Evolutionary conservation across 2,113 vertebrate species (phyloP).

Genomic region (Tachycineta bicolor): DNA sequence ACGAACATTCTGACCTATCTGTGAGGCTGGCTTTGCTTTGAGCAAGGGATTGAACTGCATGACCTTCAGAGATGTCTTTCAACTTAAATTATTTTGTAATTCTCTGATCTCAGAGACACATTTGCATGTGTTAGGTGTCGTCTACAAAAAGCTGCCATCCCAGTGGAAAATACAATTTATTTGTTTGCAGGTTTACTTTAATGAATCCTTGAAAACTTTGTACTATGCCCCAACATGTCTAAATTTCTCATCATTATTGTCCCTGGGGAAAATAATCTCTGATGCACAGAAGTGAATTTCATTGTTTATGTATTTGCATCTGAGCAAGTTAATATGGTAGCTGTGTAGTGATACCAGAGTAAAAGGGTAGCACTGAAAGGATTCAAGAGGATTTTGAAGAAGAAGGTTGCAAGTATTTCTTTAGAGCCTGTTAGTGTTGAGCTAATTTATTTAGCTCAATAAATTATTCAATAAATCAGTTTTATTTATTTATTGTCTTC

Average conservation of each 20-base stretch:
- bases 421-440: neutral
- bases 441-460: neutral
- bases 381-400: neutral
- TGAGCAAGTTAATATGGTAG: neutral
- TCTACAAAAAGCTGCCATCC: neutral
- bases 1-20: neutral
- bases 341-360: neutral
- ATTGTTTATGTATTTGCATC: neutral
- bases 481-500: neutral
- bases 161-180: neutral
- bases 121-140: neutral
- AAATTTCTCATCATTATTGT: neutral
- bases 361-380: neutral
- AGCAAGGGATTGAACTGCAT: neutral
- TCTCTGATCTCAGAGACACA: neutral
- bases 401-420: neutral
- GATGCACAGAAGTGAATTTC: neutral
- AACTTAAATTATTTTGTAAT: neutral
- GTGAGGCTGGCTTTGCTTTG: neutral
- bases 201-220: neutral
- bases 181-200: neutral
- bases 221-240: neutral
- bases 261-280: neutral
- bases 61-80: constrained; percentile 27
- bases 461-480: neutral